Conservation (phyloP, 2,113 vertebrate genomes). For the Ailurus styani region DNA sequence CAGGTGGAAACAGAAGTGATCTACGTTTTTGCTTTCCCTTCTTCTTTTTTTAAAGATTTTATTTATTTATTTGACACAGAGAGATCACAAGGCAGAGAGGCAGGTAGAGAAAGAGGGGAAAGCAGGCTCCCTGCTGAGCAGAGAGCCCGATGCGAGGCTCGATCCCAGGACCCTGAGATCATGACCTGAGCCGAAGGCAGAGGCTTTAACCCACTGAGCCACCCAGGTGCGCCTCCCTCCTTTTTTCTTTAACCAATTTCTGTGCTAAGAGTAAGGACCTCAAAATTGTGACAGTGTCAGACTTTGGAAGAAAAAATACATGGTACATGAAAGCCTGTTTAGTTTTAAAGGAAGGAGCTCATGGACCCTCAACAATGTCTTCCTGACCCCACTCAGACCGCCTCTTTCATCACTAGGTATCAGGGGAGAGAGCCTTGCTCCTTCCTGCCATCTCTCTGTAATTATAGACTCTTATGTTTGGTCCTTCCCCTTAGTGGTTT, state of each 20-base stretch:
- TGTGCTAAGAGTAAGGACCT: background rate
- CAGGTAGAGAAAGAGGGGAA: too few species aligned
- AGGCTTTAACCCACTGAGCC: too few species aligned
- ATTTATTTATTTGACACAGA: too few species aligned
- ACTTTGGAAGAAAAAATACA: background rate
- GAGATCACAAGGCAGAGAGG: too few species aligned
- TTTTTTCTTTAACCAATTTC: background rate
- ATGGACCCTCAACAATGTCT: background rate
- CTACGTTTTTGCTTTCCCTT: background rate
- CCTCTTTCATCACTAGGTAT: background rate
- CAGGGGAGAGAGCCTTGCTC: background rate
- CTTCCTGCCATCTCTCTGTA: background rate
- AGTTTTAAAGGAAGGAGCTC: background rate
- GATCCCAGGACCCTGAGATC: too few species aligned
- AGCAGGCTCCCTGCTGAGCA: too few species aligned
- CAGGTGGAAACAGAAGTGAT: too few species aligned
- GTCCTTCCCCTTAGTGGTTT: too few species aligned
- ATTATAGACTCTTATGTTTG: background rate
- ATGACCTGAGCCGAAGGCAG: too few species aligned
- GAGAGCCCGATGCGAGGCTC: too few species aligned
- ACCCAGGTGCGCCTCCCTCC: too few species aligned
- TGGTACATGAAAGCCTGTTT: background rate
- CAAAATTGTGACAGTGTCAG: background rate
- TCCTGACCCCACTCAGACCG: background rate
- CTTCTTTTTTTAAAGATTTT: background rate